Percentiles rank a stretch among this genome's conserved stretches.
These are phyloP conservation scores for Carettochelys insculpta DNA, from an alignment of 2,113 vertebrate genomes.

Conservation along the genomic window DNA sequence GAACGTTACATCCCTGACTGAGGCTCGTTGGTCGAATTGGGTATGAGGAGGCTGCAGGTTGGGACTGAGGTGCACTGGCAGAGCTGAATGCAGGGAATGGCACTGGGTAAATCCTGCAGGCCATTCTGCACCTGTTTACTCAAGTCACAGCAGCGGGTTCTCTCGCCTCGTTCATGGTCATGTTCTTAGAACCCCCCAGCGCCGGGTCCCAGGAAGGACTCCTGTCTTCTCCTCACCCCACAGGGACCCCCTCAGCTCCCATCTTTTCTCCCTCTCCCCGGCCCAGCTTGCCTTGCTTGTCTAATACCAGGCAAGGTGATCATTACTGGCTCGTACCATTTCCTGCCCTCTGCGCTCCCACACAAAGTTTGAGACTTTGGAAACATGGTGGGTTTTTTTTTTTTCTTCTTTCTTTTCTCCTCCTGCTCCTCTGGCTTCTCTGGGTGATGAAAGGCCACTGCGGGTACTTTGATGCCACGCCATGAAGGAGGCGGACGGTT, in stretches of 20 bases:
- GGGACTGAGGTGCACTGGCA: not conserved
- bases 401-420: not conserved
- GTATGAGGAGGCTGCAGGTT: no score
- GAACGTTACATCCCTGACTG: no score
- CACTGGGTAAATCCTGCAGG: not conserved
- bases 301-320: not conserved
- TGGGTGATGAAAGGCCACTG: fast-evolving
- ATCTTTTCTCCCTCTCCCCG: not conserved
- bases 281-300: not conserved
- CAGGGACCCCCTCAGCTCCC: not conserved
- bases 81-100: not conserved
- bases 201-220: not conserved
- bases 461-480: not conserved
- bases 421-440: not conserved
- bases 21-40: no score
- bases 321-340: constrained; percentile 14
- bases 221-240: not conserved
- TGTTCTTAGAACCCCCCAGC: not conserved
- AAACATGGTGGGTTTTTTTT: not conserved
- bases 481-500: not conserved
- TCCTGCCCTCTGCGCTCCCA: constrained; percentile 12
- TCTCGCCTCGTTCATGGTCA: no score
- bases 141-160: not conserved
- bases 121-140: not conserved
- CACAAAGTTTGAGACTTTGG: not conserved